Base-by-base conservation (phyloP, 2,888 invertebrate genomes). In the Timema podura region DNA sequence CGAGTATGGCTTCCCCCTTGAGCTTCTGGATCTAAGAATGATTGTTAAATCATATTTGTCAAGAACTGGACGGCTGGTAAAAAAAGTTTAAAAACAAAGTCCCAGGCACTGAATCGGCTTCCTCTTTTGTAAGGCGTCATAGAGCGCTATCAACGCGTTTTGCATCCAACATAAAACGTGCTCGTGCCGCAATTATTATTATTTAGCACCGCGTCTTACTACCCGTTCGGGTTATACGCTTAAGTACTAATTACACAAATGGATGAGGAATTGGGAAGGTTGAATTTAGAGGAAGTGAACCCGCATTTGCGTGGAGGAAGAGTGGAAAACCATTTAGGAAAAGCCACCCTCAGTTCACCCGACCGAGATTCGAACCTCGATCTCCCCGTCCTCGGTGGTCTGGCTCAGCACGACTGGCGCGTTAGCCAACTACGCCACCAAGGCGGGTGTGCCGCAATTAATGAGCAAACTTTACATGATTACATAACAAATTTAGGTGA, bases 1-100 rank as follows among this genome's bases (percentile, higher is more conserved):
- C 44, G 73, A 76, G 44, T 76, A 48, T 70, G 76, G 77, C 8
- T 77, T 76, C 70, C 75, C 76, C 45, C 54, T 78, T 9, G 70
- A 71, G 8, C 70, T 70, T 68, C 68, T 70, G 13, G 74, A 74
- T 45, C 49, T 76, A 6, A 65, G 68, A 68, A 70, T 73, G 57
- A 67, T 74, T 44, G 71, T 73, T 11, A 71, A 72, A 69, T 69
- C 73, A 57, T 76, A 75, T 65, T 70, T 76, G 8, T 70, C 70
- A 47, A 73, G 71, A 67, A 64, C 57, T 46, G 30, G 48, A 61
- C 75, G 72, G 71, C 67, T 76, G 65, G 76, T 76, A 44, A 13
- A 15, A 16, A 67, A 30, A 46, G 16, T 30, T 67, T 67, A 44
- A 54, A 51, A 44, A 45, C n/a, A 67, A 67, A n/a, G 46, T 8